Conservation (phyloP, 2,797 vertebrate genomes). For the Echeneis naucrates region DNA sequence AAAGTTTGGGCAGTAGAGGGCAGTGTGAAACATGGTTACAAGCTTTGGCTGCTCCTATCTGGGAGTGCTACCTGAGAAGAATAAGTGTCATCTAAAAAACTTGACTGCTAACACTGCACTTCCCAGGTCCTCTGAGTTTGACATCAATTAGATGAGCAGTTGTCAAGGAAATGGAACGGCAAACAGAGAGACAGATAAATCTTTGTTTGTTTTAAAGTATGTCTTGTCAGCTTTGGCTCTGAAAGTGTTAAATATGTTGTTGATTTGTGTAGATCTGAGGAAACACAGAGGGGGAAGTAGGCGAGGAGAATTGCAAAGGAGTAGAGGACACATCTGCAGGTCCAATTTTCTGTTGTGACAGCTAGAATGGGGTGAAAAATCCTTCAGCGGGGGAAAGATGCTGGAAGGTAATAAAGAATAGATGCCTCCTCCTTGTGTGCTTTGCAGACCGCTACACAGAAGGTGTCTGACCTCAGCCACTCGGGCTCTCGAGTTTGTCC, state of each 20-base stretch:
- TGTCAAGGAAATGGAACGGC: no score
- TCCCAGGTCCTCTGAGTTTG: no score
- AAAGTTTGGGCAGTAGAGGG: background rate
- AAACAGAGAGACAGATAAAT: background rate
- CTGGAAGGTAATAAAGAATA: constrained; percentile 69
- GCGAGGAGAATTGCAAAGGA: constrained; percentile 9
- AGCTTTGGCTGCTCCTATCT: no score
- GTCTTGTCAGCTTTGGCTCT: background rate
- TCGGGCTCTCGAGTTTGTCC: constrained; percentile 50
- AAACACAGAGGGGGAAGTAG: constrained; percentile 24
- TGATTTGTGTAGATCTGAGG: constrained; percentile 28
- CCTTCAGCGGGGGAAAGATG: constrained; percentile 58
- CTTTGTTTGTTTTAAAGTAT: background rate
- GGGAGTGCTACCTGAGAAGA: no score
- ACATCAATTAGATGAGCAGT: no score
- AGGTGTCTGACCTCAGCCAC: constrained; percentile 52
- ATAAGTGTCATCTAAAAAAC: background rate
- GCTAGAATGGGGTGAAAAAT: constrained; percentile 71
- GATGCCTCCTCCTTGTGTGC: constrained; percentile 44
- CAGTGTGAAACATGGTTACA: background rate
- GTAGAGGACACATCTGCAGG: constrained; percentile 63
- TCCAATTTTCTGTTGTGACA: constrained; percentile 73
- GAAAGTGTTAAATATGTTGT: constrained; percentile 7
- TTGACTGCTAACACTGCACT: background rate
- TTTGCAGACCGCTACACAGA: constrained; percentile 36